A percentile compares a stretch with the other conserved stretches of the same genome.
These are phyloP conservation scores for Galeopterus variegatus DNA, from an alignment of 2,113 vertebrate genomes.

Conservation along the genomic window DNA sequence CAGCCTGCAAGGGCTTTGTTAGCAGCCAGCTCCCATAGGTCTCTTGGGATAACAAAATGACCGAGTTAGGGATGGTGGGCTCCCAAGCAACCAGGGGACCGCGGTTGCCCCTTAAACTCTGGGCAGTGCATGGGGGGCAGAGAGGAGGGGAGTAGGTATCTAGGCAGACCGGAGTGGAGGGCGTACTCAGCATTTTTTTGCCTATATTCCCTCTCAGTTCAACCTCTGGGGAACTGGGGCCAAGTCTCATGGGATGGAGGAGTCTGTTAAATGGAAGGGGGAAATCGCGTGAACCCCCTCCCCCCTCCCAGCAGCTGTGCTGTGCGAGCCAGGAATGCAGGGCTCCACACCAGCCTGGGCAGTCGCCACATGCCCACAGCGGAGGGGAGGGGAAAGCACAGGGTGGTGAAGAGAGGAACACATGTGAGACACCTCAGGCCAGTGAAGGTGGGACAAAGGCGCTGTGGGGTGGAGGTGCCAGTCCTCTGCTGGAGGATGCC, in stretches of 20 bases:
- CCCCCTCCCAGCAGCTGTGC: not conserved
- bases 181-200: not conserved
- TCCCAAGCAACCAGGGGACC: not conserved
- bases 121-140: not conserved
- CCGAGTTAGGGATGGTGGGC: not conserved
- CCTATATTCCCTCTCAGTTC: not conserved
- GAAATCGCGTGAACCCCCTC: too few species aligned
- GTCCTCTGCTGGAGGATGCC: too few species aligned
- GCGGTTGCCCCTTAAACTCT: not conserved
- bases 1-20: not conserved
- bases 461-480: not conserved
- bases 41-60: not conserved
- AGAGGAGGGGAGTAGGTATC: not conserved
- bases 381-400: too few species aligned
- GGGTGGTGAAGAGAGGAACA: fast-evolving
- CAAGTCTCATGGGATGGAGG: not conserved
- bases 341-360: not conserved
- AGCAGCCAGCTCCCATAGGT: not conserved
- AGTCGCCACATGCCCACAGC: fast-evolving
- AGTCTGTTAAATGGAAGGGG: not conserved
- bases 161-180: too few species aligned
- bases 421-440: fast-evolving
- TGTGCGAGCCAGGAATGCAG: not conserved
- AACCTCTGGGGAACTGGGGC: not conserved
- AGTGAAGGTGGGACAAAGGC: fast-evolving